Percentiles rank a stretch among this genome's conserved stretches.
Evolutionary conservation across 2,797 vertebrate species (phyloP).

Genomic region (Hippopotamyrus pictus): DNA sequence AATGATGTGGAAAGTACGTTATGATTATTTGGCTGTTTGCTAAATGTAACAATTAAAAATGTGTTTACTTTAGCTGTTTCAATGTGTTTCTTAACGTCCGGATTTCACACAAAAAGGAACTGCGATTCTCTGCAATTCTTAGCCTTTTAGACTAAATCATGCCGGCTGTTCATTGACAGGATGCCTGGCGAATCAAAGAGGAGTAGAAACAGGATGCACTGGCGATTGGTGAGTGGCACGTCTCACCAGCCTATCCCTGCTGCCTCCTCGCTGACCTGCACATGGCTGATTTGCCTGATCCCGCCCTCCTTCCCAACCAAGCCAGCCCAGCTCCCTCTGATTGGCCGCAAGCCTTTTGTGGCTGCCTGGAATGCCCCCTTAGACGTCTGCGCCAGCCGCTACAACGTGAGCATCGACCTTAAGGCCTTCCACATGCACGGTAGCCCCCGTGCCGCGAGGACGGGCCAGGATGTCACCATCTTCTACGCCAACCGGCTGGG

Average conservation of each 20-base stretch:
- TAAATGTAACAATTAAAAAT: neutral
- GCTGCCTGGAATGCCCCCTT: conserved; percentile 69
- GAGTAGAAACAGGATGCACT: conserved; percentile 58
- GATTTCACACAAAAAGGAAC: neutral
- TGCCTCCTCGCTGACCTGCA: conserved; percentile 47
- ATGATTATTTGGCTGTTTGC: neutral
- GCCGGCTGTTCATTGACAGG: conserved; percentile 38
- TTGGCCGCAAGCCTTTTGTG: conserved; percentile 67
- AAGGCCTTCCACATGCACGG: conserved; percentile 65
- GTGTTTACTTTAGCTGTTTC: neutral
- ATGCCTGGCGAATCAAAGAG: conserved; percentile 52
- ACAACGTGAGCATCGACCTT: conserved; percentile 57
- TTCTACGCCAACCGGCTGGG: conserved; percentile 74
- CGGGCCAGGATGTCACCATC: conserved; percentile 73
- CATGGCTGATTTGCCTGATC: conserved; percentile 55
- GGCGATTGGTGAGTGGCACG: conserved; percentile 51
- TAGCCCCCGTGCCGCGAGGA: conserved; percentile 62
- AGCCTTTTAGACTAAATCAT: neutral
- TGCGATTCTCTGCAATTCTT: neutral
- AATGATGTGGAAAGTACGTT: neutral
- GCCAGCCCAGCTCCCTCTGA: conserved; percentile 58
- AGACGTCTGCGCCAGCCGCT: conserved; percentile 64
- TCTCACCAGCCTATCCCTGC: conserved; percentile 51
- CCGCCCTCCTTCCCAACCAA: conserved; percentile 59
- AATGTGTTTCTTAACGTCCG: neutral